Evolutionary conservation across 1,140 invertebrate genomes (phyloP), one percentile per base, ranked within the genome.

Genomic region (Sycobia sp.): DNA sequence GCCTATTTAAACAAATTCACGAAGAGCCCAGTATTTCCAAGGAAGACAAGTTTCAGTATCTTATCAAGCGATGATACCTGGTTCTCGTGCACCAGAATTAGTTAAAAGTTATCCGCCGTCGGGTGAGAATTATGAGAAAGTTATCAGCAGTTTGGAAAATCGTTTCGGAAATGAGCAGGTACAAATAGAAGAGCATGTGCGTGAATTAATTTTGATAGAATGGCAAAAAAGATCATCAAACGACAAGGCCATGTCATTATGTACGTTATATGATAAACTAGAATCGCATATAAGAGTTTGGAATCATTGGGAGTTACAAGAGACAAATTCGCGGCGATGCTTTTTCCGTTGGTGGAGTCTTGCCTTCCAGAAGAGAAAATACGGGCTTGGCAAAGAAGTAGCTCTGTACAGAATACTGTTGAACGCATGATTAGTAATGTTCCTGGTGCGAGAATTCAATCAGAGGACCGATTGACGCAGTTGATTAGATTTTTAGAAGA

Each of bases 1-100:
- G 68, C 20, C 71, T 73, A 65, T 79, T 79, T 50, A 67, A 70
- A 39, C 71, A 73, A 27, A 75, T 81, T 20, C 68, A 81, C 55
- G 71, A 73, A 43, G 73, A 79, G 60, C 18, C 27, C 14, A 53
- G 55, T 9, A 39, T 79, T 0, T 43, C 58, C 20, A 64, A 62
- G 9, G 62, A 63, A 13, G 69, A 76, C 51, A 79, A 78, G 49
- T 75, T 77, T 53, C 60, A 73, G 10, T 73, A 73, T 44, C 38
- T 76, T 8, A 51, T 65, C 63, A 66, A 38, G n/a, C 62, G 4
- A 65, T 65, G 62, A 47, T 65, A 14, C n/a, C 22, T 11, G 47
- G 25, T 4, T 67, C 71, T 11, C 22, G 64, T 34, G 68, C 68
- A 7, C 16, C 7, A 10, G 61, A 70, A n/a, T 34, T 71, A n/a